Percentiles rank a stretch among this genome's conserved stretches.
Conservation (phyloP, 1,140 invertebrate species). For the Portunus trituberculatus region DNA sequence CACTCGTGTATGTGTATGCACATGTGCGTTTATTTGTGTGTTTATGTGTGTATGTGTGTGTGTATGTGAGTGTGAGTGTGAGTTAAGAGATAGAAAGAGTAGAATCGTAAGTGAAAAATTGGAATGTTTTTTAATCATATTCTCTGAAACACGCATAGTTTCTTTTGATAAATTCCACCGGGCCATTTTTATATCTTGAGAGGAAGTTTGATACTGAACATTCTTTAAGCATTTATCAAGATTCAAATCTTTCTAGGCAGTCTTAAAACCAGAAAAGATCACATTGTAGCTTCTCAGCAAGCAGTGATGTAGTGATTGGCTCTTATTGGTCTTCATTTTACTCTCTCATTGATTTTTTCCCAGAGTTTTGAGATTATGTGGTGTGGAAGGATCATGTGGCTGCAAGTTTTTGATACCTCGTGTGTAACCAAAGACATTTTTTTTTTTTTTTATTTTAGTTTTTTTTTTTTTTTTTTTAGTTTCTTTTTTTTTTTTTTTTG, state of each 20-base stretch:
- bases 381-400: neutral
- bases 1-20: neutral
- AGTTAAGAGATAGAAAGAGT: neutral
- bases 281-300: neutral
- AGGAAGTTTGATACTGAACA: no score
- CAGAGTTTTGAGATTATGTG: neutral
- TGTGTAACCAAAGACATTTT: neutral
- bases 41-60: neutral
- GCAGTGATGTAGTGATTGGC: neutral
- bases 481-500: neutral
- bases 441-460: neutral
- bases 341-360: neutral
- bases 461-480: neutral
- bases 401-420: neutral
- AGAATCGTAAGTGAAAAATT: neutral
- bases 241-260: neutral
- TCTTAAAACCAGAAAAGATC: neutral
- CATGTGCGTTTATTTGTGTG: neutral
- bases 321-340: neutral
- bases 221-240: no score
- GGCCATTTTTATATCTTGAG: no score
- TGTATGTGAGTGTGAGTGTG: neutral
- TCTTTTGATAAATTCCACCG: no score
- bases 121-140: no score
- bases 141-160: no score